Evolutionary conservation across 92 coral and sea anemone genomes (phyloP).

Genomic region (Epizoanthus scotinus): DNA sequence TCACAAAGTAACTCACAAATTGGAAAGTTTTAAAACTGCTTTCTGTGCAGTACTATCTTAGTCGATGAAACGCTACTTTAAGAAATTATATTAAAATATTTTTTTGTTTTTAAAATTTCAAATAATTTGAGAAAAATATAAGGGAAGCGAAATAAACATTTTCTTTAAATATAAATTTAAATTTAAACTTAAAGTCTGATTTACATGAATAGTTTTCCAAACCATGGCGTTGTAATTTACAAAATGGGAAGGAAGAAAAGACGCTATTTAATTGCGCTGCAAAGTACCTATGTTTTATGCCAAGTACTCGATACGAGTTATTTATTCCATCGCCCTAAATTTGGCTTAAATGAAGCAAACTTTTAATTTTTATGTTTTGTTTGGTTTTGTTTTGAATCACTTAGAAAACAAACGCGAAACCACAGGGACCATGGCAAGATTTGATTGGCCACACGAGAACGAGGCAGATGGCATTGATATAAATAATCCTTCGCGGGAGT

Average conservation of each 20-base stretch:
- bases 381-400: conserved; percentile 16
- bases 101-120: no score
- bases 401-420: conserved; percentile 25
- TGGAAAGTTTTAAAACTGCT: not conserved
- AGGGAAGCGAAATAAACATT: not conserved
- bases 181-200: no score
- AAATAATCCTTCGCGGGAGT: conserved; percentile 37
- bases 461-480: conserved; percentile 56
- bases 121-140: not conserved
- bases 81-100: no score
- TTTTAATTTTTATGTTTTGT: not conserved
- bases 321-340: not conserved
- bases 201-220: no score
- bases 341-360: conserved; percentile 13
- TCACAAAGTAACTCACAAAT: not conserved
- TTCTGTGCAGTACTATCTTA: not conserved
- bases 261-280: not conserved
- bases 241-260: no score
- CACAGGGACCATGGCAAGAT: conserved; percentile 23
- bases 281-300: conserved; percentile 1
- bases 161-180: no score
- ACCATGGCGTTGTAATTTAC: no score
- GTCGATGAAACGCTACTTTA: not conserved
- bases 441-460: conserved; percentile 66
- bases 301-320: conserved; percentile 11